Conservation (phyloP, 1,140 invertebrate species). For the Copidosoma floridanum region DNA sequence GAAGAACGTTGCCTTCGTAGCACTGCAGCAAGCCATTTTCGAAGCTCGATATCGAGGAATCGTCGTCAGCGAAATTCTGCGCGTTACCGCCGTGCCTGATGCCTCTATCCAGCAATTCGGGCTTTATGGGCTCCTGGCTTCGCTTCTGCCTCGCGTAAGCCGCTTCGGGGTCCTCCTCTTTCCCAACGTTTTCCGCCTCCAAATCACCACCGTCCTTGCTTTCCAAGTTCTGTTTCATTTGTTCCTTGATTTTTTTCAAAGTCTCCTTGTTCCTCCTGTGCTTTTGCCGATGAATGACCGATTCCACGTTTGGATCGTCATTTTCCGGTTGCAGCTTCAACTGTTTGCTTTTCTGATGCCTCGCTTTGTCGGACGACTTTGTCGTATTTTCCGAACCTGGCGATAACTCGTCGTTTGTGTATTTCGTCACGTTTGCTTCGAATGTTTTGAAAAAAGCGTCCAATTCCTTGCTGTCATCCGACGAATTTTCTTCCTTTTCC, state of each 20-base stretch:
- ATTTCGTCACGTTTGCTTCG: slow-evolving; percentile 26
- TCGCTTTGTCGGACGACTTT: slow-evolving; percentile 31
- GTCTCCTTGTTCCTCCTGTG: slow-evolving; percentile 1
- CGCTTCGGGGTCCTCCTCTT: slow-evolving; percentile 13
- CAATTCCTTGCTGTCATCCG: slow-evolving; percentile 10
- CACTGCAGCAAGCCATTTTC: slow-evolving; percentile 72
- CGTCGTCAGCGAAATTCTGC: slow-evolving; percentile 59
- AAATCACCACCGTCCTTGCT: slow-evolving; percentile 41
- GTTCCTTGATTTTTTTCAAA: background rate
- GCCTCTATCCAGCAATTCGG: slow-evolving; percentile 65
- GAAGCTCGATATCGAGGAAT: slow-evolving; percentile 72
- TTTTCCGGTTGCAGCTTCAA: slow-evolving; percentile 29
- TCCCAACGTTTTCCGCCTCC: slow-evolving; percentile 27
- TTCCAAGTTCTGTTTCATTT: slow-evolving; percentile 18
- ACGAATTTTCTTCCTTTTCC: background rate
- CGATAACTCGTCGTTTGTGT: slow-evolving; percentile 3
- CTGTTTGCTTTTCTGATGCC: slow-evolving; percentile 29
- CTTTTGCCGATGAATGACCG: background rate
- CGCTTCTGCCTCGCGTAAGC: slow-evolving; percentile 42
- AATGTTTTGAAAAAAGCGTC: slow-evolving; percentile 13
- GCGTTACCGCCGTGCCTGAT: slow-evolving; percentile 67
- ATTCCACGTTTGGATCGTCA: slow-evolving; percentile 25
- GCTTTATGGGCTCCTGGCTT: slow-evolving; percentile 57
- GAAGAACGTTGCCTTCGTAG: slow-evolving; percentile 70
- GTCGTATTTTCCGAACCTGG: no score